Percentiles rank a stretch among this genome's conserved stretches.
These are phyloP conservation scores for Sipha maydis DNA, from an alignment of 2,888 invertebrate species.

Conservation along the genomic window DNA sequence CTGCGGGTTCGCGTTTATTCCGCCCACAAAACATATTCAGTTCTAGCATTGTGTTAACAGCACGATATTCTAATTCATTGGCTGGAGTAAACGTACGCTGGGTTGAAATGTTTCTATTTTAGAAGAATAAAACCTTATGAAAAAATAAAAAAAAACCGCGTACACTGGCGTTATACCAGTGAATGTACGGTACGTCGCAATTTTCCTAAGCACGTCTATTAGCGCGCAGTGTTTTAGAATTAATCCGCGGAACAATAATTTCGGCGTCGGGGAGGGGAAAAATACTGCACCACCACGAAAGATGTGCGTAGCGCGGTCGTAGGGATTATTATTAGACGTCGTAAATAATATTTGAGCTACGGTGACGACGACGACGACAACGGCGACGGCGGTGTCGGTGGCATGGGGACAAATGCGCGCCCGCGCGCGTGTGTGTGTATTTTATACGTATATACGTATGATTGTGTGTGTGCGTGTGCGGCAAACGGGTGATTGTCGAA, in stretches of 20 bases:
- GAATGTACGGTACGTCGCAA: not conserved
- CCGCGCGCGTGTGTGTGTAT: conserved; percentile 9
- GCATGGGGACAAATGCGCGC: not conserved
- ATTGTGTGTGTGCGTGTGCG: not conserved
- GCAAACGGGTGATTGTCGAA: conserved; percentile 50
- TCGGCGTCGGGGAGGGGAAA: too few species aligned
- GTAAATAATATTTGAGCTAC: conserved; percentile 55
- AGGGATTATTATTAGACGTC: conserved; percentile 61
- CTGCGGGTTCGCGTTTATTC: not conserved
- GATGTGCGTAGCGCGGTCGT: conserved; percentile 17
- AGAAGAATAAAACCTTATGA: not conserved
- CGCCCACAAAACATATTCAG: not conserved
- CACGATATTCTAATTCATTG: too few species aligned
- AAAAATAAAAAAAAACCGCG: not conserved
- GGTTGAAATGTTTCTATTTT: too few species aligned
- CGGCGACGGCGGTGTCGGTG: too few species aligned
- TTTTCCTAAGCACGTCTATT: conserved; percentile 21
- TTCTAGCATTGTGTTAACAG: not conserved
- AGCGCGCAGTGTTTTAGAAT: conserved; percentile 21
- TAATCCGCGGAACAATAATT: conserved; percentile 40
- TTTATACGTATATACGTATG: not conserved
- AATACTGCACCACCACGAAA: not conserved
- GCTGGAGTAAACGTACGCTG: too few species aligned
- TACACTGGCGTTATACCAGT: not conserved
- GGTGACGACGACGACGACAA: not conserved